These are phyloP conservation scores for Notarius quadriscutis DNA, from an alignment of 2,113 vertebrate genomes.

Conservation along the genomic window DNA sequence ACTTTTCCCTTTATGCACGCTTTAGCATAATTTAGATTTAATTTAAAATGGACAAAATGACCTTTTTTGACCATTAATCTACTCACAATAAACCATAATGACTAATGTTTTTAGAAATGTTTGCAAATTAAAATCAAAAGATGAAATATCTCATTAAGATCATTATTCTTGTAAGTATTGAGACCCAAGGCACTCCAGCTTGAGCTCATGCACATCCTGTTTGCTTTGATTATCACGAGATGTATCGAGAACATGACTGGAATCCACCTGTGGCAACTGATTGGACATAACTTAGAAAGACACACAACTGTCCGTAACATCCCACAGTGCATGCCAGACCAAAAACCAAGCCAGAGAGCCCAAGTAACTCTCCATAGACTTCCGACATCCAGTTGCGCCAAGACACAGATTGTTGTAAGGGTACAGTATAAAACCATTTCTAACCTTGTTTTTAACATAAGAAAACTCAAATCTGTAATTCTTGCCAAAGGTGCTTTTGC, in stretches of 20 bases:
- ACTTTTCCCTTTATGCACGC: no score
- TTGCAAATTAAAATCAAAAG: neutral
- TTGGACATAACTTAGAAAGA: neutral
- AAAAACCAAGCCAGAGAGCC: neutral
- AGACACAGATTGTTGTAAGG: neutral
- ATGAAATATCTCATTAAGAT: no score
- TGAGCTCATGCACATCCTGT: neutral
- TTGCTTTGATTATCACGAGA: neutral
- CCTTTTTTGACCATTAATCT: no score
- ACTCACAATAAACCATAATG: no score
- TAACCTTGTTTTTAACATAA: no score
- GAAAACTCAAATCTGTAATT: no score
- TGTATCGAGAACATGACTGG: neutral
- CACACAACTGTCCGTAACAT: neutral
- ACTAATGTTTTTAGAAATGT: neutral
- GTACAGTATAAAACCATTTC: no score
- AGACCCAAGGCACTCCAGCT: neutral
- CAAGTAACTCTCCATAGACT: neutral
- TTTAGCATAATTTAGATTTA: no score
- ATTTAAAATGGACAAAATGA: no score
- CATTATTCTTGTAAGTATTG: no score
- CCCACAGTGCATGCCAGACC: neutral
- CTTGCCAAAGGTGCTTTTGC: no score
- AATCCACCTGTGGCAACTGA: neutral
- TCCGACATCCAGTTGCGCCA: neutral